Evolutionary conservation across 2,113 vertebrate species (phyloP).

Genomic region (Ascaphus truei): DNA sequence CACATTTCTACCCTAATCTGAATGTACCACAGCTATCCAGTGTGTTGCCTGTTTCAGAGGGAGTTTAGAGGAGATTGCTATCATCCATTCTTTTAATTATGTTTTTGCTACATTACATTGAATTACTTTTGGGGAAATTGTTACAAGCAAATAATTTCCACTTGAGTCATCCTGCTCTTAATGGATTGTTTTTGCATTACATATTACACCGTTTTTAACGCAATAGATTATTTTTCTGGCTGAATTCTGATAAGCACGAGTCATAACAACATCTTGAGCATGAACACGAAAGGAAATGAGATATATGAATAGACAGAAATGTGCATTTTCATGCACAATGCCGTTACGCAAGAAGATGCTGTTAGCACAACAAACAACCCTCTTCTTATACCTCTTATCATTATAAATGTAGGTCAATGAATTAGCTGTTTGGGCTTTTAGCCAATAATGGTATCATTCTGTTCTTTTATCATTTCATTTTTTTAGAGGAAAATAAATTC

Average conservation of each 20-base stretch:
- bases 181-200: conserved; percentile 35
- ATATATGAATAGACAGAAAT: conserved; percentile 35
- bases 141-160: background rate
- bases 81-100: background rate
- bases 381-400: conserved; percentile 1
- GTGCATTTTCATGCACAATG: conserved; percentile 26
- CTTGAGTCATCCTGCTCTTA: conserved; percentile 25
- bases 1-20: no score
- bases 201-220: conserved; percentile 7
- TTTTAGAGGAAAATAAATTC: conserved; percentile 10
- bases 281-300: conserved; percentile 33
- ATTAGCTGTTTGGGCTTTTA: conserved; percentile 29
- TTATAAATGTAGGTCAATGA: conserved; percentile 40
- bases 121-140: background rate
- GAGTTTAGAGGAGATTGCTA: background rate
- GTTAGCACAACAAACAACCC: conserved; percentile 3
- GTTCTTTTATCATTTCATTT: conserved; percentile 20
- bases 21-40: no score
- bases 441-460: conserved; percentile 20
- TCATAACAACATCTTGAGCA: conserved; percentile 34
- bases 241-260: conserved; percentile 32
- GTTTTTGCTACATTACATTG: background rate
- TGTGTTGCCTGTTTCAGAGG: no score
- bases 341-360: background rate
- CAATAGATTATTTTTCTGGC: conserved; percentile 18